A percentile compares a stretch with the other conserved stretches of the same genome.
Evolutionary conservation across 2,113 vertebrate genomes (phyloP).

Genomic region (Colistium nudipinnis): DNA sequence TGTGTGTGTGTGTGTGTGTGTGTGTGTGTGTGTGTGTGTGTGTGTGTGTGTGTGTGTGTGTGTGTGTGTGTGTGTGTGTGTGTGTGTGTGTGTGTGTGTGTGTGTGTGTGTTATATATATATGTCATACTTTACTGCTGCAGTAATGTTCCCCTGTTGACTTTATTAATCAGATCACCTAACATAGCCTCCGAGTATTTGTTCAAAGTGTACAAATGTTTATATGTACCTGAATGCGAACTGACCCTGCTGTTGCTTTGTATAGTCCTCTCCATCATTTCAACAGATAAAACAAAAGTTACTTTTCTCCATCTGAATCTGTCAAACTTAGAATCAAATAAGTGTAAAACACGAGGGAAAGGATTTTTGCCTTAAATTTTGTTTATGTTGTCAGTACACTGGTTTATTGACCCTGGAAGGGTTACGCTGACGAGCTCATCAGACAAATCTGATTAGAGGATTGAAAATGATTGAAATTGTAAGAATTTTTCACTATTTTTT

Average conservation of each 20-base stretch:
- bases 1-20: too few species aligned
- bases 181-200: constrained; percentile 45
- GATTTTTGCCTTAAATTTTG: constrained; percentile 69
- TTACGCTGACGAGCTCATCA: constrained; percentile 11
- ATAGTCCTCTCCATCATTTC: constrained; percentile 38
- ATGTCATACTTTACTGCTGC: neutral
- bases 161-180: constrained; percentile 17
- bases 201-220: constrained; percentile 69
- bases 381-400: neutral
- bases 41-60: too few species aligned
- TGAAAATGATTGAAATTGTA: constrained; percentile 8
- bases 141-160: constrained; percentile 11
- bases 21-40: too few species aligned
- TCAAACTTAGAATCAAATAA: constrained; percentile 31
- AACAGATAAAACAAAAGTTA: constrained; percentile 39
- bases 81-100: too few species aligned
- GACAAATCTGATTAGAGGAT: constrained; percentile 26
- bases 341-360: constrained; percentile 33
- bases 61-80: too few species aligned
- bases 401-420: neutral
- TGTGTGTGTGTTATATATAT: too few species aligned
- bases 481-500: neutral
- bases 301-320: constrained; percentile 45
- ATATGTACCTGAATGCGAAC: constrained; percentile 62
- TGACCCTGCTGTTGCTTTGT: constrained; percentile 43